Percentiles rank a stretch among this genome's conserved stretches.
These are phyloP conservation scores for Hirudo medicinalis DNA, from an alignment of 1,140 invertebrate species.

Conservation along the genomic window DNA sequence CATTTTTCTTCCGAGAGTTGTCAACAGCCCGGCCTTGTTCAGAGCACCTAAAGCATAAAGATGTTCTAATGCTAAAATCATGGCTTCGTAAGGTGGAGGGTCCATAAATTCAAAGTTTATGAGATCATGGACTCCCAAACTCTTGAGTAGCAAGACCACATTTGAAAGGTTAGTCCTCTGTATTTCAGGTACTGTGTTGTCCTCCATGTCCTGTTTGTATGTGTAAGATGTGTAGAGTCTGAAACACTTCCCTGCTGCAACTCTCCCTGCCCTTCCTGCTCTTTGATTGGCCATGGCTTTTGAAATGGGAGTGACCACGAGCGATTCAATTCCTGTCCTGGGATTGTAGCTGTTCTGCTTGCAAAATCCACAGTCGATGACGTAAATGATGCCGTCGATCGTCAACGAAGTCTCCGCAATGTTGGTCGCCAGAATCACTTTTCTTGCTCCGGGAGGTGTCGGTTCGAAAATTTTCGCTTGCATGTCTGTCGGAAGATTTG, in stretches of 20 bases:
- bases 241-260: conserved; percentile 77
- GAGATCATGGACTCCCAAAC: conserved; percentile 71
- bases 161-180: conserved; percentile 40
- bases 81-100: conserved; percentile 89
- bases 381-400: conserved; percentile 97
- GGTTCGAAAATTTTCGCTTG: conserved; percentile 96
- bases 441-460: conserved; percentile 82
- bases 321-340: conserved; percentile 89
- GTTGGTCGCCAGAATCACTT: conserved; percentile 88
- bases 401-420: conserved; percentile 98
- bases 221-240: conserved; percentile 78
- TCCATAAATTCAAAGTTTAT: conserved; percentile 98
- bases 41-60: conserved; percentile 92
- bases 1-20: conserved; percentile 91
- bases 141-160: conserved; percentile 41
- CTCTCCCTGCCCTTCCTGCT: conserved; percentile 39
- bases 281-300: conserved; percentile 49
- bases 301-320: conserved; percentile 93
- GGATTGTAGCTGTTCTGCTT: conserved; percentile 99
- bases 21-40: conserved; percentile 91
- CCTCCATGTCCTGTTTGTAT: conserved; percentile 92
- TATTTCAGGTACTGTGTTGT: conserved; percentile 84
- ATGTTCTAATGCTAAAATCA: conserved; percentile 86
- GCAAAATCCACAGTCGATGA: conserved; percentile 96
- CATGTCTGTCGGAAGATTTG: conserved; percentile 94